Evolutionary conservation across 1,140 invertebrate genomes (phyloP), one percentile per base, ranked within the genome.

Genomic region (Nasonia longicornis): DNA sequence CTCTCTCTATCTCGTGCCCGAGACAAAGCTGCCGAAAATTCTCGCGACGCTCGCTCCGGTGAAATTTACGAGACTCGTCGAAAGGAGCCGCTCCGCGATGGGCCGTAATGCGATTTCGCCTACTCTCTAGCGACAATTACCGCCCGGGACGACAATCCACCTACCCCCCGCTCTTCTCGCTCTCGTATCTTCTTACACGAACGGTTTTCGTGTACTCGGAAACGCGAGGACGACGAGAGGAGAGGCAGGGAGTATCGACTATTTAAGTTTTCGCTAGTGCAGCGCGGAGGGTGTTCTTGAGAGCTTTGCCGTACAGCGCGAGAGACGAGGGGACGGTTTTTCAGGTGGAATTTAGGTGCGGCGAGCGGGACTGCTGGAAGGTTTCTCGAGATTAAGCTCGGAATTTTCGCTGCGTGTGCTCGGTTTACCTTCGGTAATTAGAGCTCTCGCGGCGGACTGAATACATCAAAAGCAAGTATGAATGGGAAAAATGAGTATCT

Each of bases 101-200:
- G 31, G 22, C 7, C 22, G 29, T 73, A 71, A 58, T 80, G 79
- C 70, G 35, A 71, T 71, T 71, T 35, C 71, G 26, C 83, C n/a
- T 82, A 77, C 75, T 83, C 84, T 83, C 83, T 83, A 82, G 84
- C 84, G 83, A 82, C 83, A 77, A 70, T 80, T 66, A 80, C 79
- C 82, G 52, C 52, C 81, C 1, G 6, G 16, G 70, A 71, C 52
- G 75, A 58, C 48, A 31, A 64, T 42, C 16, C 38, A 38, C 73
- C 73, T 35, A 35, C 35, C 73, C 3, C n/a, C 3, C 42, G 38
- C n/a, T 12, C 20, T 1, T 8, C 74, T 20, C 66, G 16, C n/a
- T 7, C 69, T 42, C 70, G 38, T 38, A 45, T 71, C 70, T 71
- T 42, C 70, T 71, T 71, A 42, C 70, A n/a, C 35, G n/a, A 22